Evolutionary conservation across 2,797 vertebrate genomes (phyloP), one percentile per base, ranked within the genome.

Genomic region (Alectoris magna): DNA sequence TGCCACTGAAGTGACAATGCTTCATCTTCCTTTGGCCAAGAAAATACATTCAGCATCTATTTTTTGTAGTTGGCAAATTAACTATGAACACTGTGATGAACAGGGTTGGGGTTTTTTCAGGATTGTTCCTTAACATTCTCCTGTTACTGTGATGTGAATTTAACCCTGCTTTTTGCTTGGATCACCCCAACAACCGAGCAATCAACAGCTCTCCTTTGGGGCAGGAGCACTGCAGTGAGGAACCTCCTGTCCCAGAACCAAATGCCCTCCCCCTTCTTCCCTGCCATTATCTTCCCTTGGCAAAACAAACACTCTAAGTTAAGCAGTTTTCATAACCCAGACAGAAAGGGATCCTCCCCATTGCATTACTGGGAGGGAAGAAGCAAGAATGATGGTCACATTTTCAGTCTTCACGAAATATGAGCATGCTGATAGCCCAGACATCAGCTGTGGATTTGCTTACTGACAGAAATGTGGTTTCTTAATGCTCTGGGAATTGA

Each of bases 21-120:
- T 87, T 90, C n/a, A 31, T 77, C 86, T 87, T 71, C 66, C 58
- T 34, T 49, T 49, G 60, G 71, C 63, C 51, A 27, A 69, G 82
- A 77, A 83, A 53, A 92, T 87, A 31, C 23, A 27, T 36, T 77
- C 22, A 66, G 22, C 29, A 21, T 36, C 41, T 55, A 1, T 24
- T 74, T 68, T 72, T 72, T 49, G 46, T 75, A 69, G 44, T 24
- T 85, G 55, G 72, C 62, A 62, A 62, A 34, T 77, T 89, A 67
- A 38, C 34, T 62, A 17, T 9, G 34, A 88, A 72, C 14, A 5
- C 43, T 90, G 89, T 15, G 44, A 62, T 55, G 68, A 93, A 29
- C 31, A 49, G 48, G 14, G 75, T 22, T n/a, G 60, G 60, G 70
- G 84, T 53, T 22, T 3, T 23, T 48, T 48, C 41, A 15, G 41